A percentile compares a stretch with the other conserved stretches of the same genome.
Evolutionary conservation across 2,113 vertebrate species (phyloP).

Genomic region (Phrynosoma blainvillii): DNA sequence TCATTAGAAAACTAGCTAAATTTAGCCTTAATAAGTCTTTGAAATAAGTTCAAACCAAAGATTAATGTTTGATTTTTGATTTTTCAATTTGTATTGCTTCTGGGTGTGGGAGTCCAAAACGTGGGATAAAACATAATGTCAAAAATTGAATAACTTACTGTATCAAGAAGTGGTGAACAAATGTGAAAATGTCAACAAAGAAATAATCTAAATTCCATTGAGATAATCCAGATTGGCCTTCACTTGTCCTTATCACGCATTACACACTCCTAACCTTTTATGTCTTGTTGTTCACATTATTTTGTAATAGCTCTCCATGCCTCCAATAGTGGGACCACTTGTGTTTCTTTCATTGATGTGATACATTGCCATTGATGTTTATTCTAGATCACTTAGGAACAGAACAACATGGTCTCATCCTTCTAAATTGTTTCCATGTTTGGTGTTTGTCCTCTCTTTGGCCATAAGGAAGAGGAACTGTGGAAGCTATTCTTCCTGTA

Average conservation of each 20-base stretch:
- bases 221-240: neutral
- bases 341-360: too few relatives aligned
- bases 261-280: neutral
- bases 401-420: too few relatives aligned
- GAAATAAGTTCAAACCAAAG: neutral
- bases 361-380: too few relatives aligned
- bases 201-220: neutral
- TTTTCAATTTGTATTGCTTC: too few relatives aligned
- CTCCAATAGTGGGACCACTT: neutral
- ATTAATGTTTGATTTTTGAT: neutral
- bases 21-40: neutral
- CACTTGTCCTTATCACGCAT: neutral
- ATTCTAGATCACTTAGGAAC: too few relatives aligned
- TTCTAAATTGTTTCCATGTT: too few relatives aligned
- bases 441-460: too few relatives aligned
- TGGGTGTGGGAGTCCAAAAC: neutral
- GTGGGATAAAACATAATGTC: neutral
- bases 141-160: neutral
- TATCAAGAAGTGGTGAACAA: neutral
- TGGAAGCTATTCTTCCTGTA: too few relatives aligned
- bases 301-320: neutral
- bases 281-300: neutral
- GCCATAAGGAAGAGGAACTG: too few relatives aligned
- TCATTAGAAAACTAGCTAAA: neutral
- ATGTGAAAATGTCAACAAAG: neutral